phyloP scores from a whole-genome alignment of 2,113 vertebrate genomes.

The Mesembrinibis cayennensis region DNA sequence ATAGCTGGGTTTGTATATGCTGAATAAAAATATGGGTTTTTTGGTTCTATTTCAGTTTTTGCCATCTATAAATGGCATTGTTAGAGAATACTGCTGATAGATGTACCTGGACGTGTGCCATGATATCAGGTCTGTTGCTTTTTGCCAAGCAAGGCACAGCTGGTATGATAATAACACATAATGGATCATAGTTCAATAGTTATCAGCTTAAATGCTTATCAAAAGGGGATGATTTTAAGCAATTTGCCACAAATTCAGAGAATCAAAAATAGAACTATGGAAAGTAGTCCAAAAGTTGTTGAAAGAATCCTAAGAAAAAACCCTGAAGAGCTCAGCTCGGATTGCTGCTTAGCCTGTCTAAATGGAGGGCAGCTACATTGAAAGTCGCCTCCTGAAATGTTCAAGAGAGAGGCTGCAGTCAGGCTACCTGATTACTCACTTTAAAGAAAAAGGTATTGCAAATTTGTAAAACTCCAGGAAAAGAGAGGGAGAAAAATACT shows the following conservation, averaged over 20 bases:
- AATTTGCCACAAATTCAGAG: background rate
- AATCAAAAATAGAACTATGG: background rate
- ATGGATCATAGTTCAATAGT: background rate
- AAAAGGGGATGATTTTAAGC: constrained; percentile 16
- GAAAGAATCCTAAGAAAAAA: background rate
- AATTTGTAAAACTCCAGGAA: background rate
- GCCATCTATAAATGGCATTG: background rate
- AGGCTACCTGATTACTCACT: background rate
- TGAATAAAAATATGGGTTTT: background rate
- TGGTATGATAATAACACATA: background rate
- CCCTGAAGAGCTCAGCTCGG: background rate
- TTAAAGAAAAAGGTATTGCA: background rate
- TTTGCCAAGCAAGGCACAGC: constrained; percentile 13
- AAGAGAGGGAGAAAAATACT: background rate
- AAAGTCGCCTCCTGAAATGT: background rate
- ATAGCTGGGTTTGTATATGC: background rate
- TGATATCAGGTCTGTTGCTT: background rate
- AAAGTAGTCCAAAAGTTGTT: background rate
- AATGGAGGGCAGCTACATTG: background rate
- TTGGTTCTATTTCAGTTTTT: background rate
- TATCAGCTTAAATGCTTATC: background rate
- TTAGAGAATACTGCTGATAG: background rate
- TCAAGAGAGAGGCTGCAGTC: background rate
- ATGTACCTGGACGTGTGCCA: background rate
- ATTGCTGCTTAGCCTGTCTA: background rate